These are phyloP conservation scores for Molanna angustata DNA, from an alignment of 2,888 invertebrate species.

Conservation along the genomic window DNA sequence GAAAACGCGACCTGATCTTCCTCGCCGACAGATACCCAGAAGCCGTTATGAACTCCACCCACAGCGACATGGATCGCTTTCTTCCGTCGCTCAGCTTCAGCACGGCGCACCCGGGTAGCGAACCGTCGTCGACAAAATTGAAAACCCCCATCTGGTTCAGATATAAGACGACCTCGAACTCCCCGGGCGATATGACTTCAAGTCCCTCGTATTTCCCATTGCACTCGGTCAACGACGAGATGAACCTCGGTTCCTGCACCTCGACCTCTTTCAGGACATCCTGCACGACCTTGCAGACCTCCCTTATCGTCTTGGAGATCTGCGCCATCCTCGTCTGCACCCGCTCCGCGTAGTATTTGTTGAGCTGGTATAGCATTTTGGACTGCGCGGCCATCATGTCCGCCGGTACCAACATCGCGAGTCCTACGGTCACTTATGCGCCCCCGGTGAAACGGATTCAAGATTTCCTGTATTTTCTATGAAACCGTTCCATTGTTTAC, in stretches of 20 bases:
- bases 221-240: constrained; percentile 85
- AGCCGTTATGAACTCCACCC: constrained; percentile 97
- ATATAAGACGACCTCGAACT: constrained; percentile 92
- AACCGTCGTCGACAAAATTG: constrained; percentile 95
- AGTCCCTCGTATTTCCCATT: constrained; percentile 92
- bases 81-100: constrained; percentile 92
- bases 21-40: constrained; percentile 91
- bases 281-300: constrained; percentile 88
- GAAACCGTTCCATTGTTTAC: constrained; percentile 5
- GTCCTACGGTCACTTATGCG: constrained; percentile 1
- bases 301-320: constrained; percentile 83
- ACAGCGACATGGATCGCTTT: constrained; percentile 94
- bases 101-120: constrained; percentile 90
- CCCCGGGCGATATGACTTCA: constrained; percentile 87
- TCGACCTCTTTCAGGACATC: constrained; percentile 95
- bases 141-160: constrained; percentile 97
- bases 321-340: constrained; percentile 83
- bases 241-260: constrained; percentile 90
- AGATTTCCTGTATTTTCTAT: constrained; percentile 16
- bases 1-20: constrained; percentile 91
- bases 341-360: constrained; percentile 89
- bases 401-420: constrained; percentile 78
- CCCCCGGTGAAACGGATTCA: background rate
- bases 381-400: constrained; percentile 94
- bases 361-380: constrained; percentile 92